phyloP scores from a whole-genome alignment of 2,113 vertebrate genomes.

The Alaudala cheleensis region DNA sequence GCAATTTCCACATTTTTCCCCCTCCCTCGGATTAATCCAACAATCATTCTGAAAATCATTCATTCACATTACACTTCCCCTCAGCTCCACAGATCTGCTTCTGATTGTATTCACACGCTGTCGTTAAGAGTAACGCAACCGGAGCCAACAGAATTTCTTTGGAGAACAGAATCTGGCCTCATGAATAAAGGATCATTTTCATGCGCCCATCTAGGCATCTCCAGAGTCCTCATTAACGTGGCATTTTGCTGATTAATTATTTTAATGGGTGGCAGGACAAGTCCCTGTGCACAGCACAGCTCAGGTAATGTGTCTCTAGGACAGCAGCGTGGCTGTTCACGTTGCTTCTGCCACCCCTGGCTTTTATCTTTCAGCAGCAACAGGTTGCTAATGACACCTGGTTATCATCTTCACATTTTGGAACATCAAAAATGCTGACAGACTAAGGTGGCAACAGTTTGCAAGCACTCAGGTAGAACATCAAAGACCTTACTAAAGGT shows the following conservation, averaged over 20 bases:
- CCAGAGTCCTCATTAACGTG: not conserved
- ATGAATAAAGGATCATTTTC: not conserved
- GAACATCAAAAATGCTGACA: slow-evolving; percentile 57
- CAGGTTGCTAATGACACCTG: slow-evolving; percentile 37
- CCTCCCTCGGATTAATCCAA: not conserved
- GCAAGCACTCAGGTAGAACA: slow-evolving; percentile 50
- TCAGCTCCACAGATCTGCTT: not conserved
- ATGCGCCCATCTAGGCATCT: not conserved
- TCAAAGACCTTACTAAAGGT: slow-evolving; percentile 40
- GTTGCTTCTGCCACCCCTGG: not conserved
- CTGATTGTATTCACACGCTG: not conserved
- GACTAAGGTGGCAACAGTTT: slow-evolving; percentile 51
- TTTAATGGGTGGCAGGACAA: not conserved
- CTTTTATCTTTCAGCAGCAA: slow-evolving; percentile 46
- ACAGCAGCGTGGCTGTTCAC: not conserved
- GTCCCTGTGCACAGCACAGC: not conserved
- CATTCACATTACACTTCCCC: not conserved
- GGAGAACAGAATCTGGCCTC: not conserved
- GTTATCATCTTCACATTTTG: slow-evolving; percentile 47
- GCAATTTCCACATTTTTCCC: not conserved
- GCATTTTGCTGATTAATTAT: slow-evolving; percentile 11
- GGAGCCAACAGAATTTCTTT: not conserved
- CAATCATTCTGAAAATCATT: not conserved
- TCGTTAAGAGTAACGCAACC: not conserved
- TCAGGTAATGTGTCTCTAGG: not conserved